Percentiles rank a stretch among this genome's conserved stretches.
Conservation (phyloP, 2,888 invertebrate genomes). For the Epistrophe grossulariae region DNA sequence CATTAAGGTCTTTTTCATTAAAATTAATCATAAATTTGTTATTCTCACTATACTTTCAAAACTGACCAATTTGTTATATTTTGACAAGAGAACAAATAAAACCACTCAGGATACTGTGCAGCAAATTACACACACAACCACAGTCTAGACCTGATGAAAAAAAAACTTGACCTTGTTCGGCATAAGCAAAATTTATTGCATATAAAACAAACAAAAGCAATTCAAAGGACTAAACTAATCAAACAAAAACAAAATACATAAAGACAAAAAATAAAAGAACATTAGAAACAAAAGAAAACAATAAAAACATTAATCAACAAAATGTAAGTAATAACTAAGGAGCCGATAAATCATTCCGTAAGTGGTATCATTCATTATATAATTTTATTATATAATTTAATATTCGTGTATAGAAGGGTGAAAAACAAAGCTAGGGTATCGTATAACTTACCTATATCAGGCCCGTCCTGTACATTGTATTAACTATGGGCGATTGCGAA, state of each 20-base stretch:
- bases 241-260: background rate
- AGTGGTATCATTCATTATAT: constrained; percentile 72
- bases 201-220: constrained; percentile 37
- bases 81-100: constrained; percentile 44
- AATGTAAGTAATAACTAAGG: constrained; percentile 74
- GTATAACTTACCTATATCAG: no score
- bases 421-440: background rate
- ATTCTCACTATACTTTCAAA: constrained; percentile 1
- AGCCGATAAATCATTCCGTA: constrained; percentile 68
- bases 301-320: constrained; percentile 75
- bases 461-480: no score
- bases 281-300: constrained; percentile 54
- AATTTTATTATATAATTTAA: no score
- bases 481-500: no score
- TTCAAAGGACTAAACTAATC: constrained; percentile 42
- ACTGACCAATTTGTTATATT: constrained; percentile 43
- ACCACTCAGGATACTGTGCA: constrained; percentile 37
- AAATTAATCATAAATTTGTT: constrained; percentile 39
- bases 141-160: constrained; percentile 47
- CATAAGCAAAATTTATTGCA: constrained; percentile 55
- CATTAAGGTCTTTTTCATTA: constrained; percentile 10
- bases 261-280: background rate
- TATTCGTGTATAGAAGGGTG: constrained; percentile 52
- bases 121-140: constrained; percentile 35
- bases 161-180: constrained; percentile 49